Conservation (phyloP, 2,113 vertebrate genomes). For the Micromys minutus region DNA sequence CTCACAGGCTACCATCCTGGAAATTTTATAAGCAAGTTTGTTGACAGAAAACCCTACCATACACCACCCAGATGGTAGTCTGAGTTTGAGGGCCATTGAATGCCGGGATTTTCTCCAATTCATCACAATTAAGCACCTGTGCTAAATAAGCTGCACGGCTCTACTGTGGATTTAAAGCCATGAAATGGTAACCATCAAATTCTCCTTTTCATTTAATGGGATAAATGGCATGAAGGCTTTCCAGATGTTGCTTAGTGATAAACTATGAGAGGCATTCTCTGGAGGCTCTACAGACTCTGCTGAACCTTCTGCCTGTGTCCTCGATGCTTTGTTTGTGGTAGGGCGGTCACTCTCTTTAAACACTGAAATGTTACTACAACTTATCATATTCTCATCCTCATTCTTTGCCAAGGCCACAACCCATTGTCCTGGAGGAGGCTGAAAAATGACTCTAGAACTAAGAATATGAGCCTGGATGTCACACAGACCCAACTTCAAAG, state of each 20-base stretch:
- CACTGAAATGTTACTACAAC: background rate
- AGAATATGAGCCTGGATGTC: background rate
- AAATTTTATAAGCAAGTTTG: constrained; percentile 42
- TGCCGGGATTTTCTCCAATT: constrained; percentile 68
- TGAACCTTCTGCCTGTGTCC: background rate
- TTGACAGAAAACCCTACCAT: constrained; percentile 29
- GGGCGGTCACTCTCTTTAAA: background rate
- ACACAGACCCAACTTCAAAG: background rate
- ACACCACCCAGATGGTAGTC: constrained; percentile 64
- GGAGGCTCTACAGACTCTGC: background rate
- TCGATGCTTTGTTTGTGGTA: background rate
- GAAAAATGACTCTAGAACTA: background rate
- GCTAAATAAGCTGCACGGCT: constrained; percentile 59
- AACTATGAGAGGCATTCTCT: background rate
- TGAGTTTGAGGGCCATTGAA: constrained; percentile 68
- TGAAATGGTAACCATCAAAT: background rate
- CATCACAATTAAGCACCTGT: constrained; percentile 78
- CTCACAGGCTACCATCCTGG: background rate
- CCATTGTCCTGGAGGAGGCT: background rate
- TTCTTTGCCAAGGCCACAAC: background rate
- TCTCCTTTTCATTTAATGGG: constrained; percentile 27
- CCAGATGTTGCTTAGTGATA: constrained; percentile 66
- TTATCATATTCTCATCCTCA: background rate
- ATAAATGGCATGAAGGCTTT: constrained; percentile 41
- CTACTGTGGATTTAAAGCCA: constrained; percentile 51